Conservation (phyloP, 92 coral and sea anemone species). For the Desmophyllum pertusum region DNA sequence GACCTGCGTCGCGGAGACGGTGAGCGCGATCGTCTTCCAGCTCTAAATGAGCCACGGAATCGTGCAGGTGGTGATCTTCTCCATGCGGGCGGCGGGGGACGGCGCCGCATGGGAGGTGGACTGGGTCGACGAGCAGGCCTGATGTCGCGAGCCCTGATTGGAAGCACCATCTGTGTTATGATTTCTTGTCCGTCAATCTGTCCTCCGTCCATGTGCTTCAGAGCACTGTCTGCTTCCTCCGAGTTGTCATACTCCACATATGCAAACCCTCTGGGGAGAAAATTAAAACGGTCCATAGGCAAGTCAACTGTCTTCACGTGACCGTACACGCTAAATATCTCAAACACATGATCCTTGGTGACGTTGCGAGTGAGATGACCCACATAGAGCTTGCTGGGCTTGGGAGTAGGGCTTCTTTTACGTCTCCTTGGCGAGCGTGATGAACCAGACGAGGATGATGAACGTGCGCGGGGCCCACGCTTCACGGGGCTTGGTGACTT, state of each 20-base stretch:
- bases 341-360: slow-evolving; percentile 94
- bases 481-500: slow-evolving; percentile 71
- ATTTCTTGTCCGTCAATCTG: slow-evolving; percentile 98
- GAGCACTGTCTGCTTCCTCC: slow-evolving; percentile 85
- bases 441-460: slow-evolving; percentile 81
- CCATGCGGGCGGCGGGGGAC: slow-evolving; percentile 76
- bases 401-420: slow-evolving; percentile 93
- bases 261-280: slow-evolving; percentile 88
- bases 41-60: slow-evolving; percentile 80
- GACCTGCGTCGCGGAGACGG: slow-evolving; percentile 82
- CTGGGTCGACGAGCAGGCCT: slow-evolving; percentile 87
- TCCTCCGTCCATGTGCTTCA: slow-evolving; percentile 99
- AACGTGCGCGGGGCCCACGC: slow-evolving; percentile 77
- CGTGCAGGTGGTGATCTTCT: slow-evolving; percentile 96
- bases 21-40: slow-evolving; percentile 89
- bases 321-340: slow-evolving; percentile 95
- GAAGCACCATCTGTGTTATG: slow-evolving; percentile 84
- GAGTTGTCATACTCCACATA: slow-evolving; percentile 92
- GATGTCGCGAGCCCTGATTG: slow-evolving; percentile 83
- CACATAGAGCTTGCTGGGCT: slow-evolving; percentile 86
- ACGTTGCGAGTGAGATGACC: slow-evolving; percentile 93
- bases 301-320: slow-evolving; percentile 89
- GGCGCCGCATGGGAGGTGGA: slow-evolving; percentile 81
- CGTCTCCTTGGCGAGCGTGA: slow-evolving; percentile 92
- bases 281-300: slow-evolving; percentile 91